These are phyloP conservation scores for Sphaeramia orbicularis DNA, from an alignment of 2,797 vertebrate species.

Conservation along the genomic window DNA sequence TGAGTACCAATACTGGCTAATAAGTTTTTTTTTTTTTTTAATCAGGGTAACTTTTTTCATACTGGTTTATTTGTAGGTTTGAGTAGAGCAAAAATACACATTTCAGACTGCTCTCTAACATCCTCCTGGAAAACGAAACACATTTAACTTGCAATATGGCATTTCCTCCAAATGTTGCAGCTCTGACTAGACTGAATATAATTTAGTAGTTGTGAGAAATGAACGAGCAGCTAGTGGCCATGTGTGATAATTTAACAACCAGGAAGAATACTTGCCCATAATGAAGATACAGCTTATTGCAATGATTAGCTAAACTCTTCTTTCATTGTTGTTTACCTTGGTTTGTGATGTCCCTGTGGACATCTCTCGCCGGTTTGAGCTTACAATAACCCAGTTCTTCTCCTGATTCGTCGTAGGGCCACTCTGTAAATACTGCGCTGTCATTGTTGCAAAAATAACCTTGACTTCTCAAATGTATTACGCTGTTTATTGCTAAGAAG, in stretches of 20 bases:
- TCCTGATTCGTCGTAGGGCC: constrained; percentile 20
- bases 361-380: constrained; percentile 14
- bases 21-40: too few species aligned
- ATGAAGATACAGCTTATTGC: neutral
- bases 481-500: neutral
- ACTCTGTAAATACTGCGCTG: constrained; percentile 34
- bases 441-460: constrained; percentile 42
- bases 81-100: too few species aligned
- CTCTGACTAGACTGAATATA: too few species aligned
- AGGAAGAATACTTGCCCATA: neutral
- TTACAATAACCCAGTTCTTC: constrained; percentile 62
- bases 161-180: too few species aligned
- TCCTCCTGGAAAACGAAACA: too few species aligned
- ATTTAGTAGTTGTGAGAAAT: neutral
- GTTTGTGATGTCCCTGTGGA: constrained; percentile 61
- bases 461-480: too few species aligned
- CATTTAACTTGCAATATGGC: too few species aligned
- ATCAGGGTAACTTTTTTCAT: too few species aligned
- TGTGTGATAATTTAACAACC: neutral
- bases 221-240: neutral
- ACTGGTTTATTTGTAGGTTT: too few species aligned
- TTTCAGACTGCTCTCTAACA: too few species aligned
- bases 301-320: neutral
- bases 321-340: constrained; percentile 84
- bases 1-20: too few species aligned